Evolutionary conservation across 2,797 vertebrate species (phyloP).

Genomic region (Myotis daubentonii): DNA sequence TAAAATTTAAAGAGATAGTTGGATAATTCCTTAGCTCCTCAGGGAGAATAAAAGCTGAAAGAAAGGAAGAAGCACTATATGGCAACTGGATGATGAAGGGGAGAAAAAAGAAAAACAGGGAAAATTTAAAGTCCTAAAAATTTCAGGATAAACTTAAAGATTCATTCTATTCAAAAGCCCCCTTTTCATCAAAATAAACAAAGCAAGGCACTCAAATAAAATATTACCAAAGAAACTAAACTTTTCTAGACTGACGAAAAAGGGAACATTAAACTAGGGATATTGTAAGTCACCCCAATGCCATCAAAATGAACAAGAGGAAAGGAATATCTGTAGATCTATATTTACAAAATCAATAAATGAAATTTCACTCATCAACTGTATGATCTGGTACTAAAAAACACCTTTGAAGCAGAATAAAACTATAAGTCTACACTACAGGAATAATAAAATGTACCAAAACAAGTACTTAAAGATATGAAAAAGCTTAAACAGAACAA

Average conservation of each 20-base stretch:
- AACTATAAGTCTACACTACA: neutral
- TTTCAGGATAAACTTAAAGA: neutral
- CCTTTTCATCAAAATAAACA: neutral
- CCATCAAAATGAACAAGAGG: neutral
- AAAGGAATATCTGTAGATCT: neutral
- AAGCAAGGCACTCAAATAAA: neutral
- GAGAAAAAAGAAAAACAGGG: neutral
- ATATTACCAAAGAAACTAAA: neutral
- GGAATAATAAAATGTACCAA: neutral
- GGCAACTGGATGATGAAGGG: neutral
- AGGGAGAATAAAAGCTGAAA: neutral
- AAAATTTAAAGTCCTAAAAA: neutral
- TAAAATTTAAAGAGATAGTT: neutral
- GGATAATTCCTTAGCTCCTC: neutral
- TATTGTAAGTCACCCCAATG: neutral
- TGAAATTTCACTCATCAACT: neutral
- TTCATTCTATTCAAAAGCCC: neutral
- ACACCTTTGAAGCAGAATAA: neutral
- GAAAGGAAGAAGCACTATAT: neutral
- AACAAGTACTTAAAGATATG: neutral
- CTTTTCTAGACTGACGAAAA: neutral
- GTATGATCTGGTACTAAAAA: neutral
- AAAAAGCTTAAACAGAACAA: neutral
- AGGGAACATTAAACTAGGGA: neutral
- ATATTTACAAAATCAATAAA: neutral